Conservation (phyloP, 2,113 vertebrate genomes). For the Dermatemys mawii region DNA sequence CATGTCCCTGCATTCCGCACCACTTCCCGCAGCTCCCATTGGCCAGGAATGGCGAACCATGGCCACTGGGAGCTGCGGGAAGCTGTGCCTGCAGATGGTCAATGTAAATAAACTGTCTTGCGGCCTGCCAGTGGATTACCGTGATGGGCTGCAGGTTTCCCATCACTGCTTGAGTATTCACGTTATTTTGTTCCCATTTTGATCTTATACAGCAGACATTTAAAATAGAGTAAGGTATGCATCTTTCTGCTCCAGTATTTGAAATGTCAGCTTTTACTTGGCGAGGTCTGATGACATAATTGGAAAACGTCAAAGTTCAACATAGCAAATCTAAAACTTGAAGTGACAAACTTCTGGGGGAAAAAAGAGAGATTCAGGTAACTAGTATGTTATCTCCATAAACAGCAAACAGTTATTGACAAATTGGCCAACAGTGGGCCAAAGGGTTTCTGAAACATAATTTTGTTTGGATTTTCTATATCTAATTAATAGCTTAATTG, state of each 20-base stretch:
- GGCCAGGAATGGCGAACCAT: rapidly evolving
- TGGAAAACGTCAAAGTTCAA: not conserved
- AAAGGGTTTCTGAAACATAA: not conserved
- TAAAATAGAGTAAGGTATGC: not conserved
- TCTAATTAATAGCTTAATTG: not conserved
- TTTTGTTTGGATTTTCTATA: not conserved
- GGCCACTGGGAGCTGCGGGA: no score
- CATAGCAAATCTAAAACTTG: not conserved
- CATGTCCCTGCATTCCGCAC: no score
- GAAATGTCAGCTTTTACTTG: not conserved
- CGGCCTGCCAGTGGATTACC: no score
- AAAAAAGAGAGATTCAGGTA: not conserved
- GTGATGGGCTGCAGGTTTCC: no score
- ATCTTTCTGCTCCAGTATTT: not conserved
- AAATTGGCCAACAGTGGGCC: not conserved
- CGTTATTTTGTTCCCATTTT: not conserved
- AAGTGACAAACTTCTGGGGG: rapidly evolving
- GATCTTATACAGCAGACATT: not conserved
- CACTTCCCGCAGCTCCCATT: no score
- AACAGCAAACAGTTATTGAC: not conserved
- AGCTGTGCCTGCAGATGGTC: rapidly evolving
- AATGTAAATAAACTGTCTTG: no score
- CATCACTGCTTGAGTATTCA: no score
- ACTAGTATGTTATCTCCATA: not conserved
- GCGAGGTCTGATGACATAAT: not conserved